Evolutionary conservation across 1,140 invertebrate species (phyloP), one percentile per base, ranked within the genome.

Genomic region (Halictus rubicundus): DNA sequence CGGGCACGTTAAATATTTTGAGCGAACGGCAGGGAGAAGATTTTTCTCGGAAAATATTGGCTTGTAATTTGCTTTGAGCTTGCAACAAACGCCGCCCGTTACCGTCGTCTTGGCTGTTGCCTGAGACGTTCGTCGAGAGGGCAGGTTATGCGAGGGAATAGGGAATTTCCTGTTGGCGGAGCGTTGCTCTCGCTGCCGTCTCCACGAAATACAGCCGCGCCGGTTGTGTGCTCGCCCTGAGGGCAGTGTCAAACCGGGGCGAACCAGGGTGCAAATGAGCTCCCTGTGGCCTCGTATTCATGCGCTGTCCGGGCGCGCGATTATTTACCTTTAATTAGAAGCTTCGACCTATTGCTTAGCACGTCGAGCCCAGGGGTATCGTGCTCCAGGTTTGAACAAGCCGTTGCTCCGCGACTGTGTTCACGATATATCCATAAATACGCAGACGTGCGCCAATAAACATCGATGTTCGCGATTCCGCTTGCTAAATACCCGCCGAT

Each of bases 311-410:
- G 69, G 64, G 68, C 52, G 57, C 39, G 70, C 75, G 85, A 89
- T 89, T 88, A 88, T 89, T 89, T 89, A 84, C 76, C 86, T 89
- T 89, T 89, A 88, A 89, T 89, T 89, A 89, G 82, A 70, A 78
- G 82, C 82, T 79, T 87, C 85, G 85, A 87, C 81, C 84, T 87
- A 87, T 86, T 86, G 70, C 84, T 78, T 59, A 81, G 57, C 74
- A 72, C 57, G 63, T 21, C 37, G 69, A 32, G 64, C 84, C 85
- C 79, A 77, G 49, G n/a, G 80, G 72, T 75, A 83, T 68, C 83
- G 64, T 76, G 72, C 61, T 14, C 21, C 64, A 8, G 21, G 73
- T 52, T 77, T 61, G 54, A 68, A 60, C 57, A 77, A 78, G 69
- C 68, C 54, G 60, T 19, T 25, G 68, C 46, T 61, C 59, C 9